These are phyloP conservation scores for Misgurnus anguillicaudatus DNA, from an alignment of 2,113 vertebrate genomes.

Conservation along the genomic window DNA sequence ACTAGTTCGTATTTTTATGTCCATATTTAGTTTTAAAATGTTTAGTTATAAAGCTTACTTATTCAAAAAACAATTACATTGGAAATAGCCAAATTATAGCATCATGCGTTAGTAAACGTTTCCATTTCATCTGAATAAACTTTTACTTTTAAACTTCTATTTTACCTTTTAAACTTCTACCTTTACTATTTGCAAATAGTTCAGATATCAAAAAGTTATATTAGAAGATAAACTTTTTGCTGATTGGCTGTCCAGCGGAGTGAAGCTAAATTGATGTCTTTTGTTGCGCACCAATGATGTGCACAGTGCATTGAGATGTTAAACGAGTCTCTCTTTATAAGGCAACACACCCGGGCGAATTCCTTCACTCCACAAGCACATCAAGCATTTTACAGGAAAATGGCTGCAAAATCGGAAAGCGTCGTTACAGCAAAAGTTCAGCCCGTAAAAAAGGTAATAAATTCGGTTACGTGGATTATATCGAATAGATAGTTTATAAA, in stretches of 20 bases:
- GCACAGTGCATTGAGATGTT: conserved; percentile 76
- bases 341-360: conserved; percentile 47
- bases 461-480: not conserved
- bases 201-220: too few relatives aligned
- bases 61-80: too few relatives aligned
- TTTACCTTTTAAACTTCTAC: too few relatives aligned
- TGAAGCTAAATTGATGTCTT: conserved; percentile 52
- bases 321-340: conserved; percentile 76
- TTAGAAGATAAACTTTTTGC: not conserved
- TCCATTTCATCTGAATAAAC: too few relatives aligned
- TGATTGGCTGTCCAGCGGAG: conserved; percentile 38
- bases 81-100: too few relatives aligned
- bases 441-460: conserved; percentile 68
- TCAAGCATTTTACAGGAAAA: conserved; percentile 40
- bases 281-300: conserved; percentile 59
- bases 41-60: too few relatives aligned
- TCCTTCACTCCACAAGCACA: conserved; percentile 53
- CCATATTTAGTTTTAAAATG: not conserved
- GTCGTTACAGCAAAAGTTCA: conserved; percentile 58
- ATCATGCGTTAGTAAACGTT: too few relatives aligned
- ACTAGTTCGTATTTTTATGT: not conserved
- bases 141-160: too few relatives aligned
- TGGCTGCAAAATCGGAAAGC: conserved; percentile 70
- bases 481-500: too few relatives aligned
- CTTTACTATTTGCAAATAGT: too few relatives aligned